These are phyloP conservation scores for Mythimna pallens DNA, from an alignment of 2,888 invertebrate genomes.

Conservation along the genomic window DNA sequence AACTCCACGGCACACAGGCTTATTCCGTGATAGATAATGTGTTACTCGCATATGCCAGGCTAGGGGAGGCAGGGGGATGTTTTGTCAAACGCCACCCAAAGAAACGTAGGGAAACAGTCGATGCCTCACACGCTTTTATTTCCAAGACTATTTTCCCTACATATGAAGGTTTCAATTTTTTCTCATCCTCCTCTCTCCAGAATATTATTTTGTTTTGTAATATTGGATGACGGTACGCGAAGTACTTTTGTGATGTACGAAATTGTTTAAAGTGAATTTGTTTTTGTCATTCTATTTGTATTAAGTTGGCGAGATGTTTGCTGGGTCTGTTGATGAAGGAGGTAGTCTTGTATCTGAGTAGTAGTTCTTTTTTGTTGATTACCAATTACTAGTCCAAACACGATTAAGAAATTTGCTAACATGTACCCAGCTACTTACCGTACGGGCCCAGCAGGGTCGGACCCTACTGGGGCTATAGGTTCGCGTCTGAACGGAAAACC, in stretches of 20 bases:
- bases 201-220: conserved; percentile 67
- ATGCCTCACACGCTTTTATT: conserved; percentile 70
- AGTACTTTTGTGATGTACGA: conserved; percentile 63
- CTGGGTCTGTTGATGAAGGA: conserved; percentile 1
- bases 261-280: conserved; percentile 62
- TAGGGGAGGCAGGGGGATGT: conserved; percentile 78
- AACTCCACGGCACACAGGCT: conserved; percentile 73
- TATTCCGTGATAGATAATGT: conserved; percentile 88
- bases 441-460: too few species aligned
- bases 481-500: too few species aligned
- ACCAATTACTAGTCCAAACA: neutral
- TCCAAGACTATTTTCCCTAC: conserved; percentile 64
- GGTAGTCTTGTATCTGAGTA: conserved; percentile 3
- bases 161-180: conserved; percentile 66
- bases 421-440: too few species aligned
- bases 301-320: conserved; percentile 37
- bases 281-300: conserved; percentile 53
- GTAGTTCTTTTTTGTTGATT: neutral
- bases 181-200: conserved; percentile 52
- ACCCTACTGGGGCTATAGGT: too few species aligned
- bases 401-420: too few species aligned
- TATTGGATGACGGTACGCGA: conserved; percentile 64
- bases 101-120: conserved; percentile 74
- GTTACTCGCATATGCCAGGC: conserved; percentile 85
- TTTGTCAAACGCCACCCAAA: conserved; percentile 87